Percentiles rank a stretch among this genome's conserved stretches.
Conservation (phyloP, 2,113 vertebrate species). For the Pollimyrus isidori region DNA sequence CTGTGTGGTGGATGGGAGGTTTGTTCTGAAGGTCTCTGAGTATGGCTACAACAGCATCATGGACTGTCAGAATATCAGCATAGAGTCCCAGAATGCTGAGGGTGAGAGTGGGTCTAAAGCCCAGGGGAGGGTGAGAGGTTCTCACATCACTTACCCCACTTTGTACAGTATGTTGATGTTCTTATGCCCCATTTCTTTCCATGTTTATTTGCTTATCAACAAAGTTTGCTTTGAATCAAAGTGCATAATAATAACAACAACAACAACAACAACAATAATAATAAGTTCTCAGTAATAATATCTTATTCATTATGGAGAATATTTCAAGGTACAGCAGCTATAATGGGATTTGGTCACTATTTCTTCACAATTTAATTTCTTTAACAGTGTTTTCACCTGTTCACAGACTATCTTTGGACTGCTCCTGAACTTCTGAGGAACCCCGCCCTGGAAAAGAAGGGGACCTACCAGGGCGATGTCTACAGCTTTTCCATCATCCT, state of each 20-base stretch:
- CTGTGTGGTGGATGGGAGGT: slow-evolving; percentile 79
- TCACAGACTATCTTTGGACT: slow-evolving; percentile 67
- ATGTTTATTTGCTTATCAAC: background rate
- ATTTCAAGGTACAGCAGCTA: background rate
- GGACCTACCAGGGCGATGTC: slow-evolving; percentile 64
- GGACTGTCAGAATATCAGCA: slow-evolving; percentile 56
- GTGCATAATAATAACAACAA: background rate
- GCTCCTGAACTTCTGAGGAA: slow-evolving; percentile 63
- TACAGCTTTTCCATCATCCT: slow-evolving; percentile 77
- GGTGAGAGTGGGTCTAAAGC: slow-evolving; percentile 39
- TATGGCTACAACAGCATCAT: slow-evolving; percentile 67
- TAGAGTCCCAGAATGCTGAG: slow-evolving; percentile 26
- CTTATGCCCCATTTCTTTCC: background rate
- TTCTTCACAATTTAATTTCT: background rate
- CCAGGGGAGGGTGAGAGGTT: background rate
- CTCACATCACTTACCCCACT: background rate
- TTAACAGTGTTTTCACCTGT: background rate
- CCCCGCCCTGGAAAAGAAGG: slow-evolving; percentile 42
- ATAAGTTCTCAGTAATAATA: background rate
- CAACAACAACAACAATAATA: background rate
- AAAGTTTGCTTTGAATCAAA: background rate
- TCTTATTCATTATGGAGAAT: background rate
- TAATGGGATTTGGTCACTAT: background rate
- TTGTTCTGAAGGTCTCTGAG: slow-evolving; percentile 81
- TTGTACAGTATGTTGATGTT: background rate